A percentile compares a stretch with the other conserved stretches of the same genome.
Evolutionary conservation across 2,113 vertebrate genomes (phyloP).

Genomic region (Saguinus midas): DNA sequence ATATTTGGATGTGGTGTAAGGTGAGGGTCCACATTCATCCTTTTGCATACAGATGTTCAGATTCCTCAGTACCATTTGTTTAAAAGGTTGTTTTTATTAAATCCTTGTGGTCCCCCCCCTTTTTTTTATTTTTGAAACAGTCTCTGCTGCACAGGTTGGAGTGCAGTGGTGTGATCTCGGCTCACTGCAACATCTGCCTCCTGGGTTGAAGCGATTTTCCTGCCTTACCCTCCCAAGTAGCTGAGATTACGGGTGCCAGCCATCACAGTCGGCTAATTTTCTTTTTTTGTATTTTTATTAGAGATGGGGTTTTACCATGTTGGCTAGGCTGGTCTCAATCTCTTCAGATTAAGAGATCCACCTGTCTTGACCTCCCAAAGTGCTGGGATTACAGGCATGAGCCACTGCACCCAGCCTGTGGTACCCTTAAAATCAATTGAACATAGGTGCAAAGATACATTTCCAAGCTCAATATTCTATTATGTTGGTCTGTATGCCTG

Average conservation of each 20-base stretch:
- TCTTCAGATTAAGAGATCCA: not conserved
- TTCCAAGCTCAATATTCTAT: too few species aligned
- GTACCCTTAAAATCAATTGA: too few species aligned
- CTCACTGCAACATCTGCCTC: not conserved
- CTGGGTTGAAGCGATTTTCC: not conserved
- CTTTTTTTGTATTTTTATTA: not conserved
- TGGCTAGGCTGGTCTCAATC: not conserved
- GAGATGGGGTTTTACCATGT: not conserved
- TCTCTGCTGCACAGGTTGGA: not conserved
- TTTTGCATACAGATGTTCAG: not conserved
- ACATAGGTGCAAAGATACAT: too few species aligned
- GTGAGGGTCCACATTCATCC: not conserved
- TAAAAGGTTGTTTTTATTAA: not conserved
- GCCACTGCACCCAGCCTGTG: not conserved
- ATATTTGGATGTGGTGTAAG: not conserved
- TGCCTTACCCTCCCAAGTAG: not conserved
- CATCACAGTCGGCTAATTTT: not conserved
- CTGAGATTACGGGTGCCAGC: too few species aligned
- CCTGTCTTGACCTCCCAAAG: not conserved
- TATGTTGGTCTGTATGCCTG: too few species aligned
- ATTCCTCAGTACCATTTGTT: not conserved
- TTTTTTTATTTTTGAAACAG: not conserved
- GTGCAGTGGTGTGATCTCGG: too few species aligned
- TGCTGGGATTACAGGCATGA: not conserved
- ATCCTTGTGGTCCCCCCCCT: not conserved